Evolutionary conservation across 2,113 vertebrate genomes (phyloP).

Genomic region (Pterocles gutturalis): DNA sequence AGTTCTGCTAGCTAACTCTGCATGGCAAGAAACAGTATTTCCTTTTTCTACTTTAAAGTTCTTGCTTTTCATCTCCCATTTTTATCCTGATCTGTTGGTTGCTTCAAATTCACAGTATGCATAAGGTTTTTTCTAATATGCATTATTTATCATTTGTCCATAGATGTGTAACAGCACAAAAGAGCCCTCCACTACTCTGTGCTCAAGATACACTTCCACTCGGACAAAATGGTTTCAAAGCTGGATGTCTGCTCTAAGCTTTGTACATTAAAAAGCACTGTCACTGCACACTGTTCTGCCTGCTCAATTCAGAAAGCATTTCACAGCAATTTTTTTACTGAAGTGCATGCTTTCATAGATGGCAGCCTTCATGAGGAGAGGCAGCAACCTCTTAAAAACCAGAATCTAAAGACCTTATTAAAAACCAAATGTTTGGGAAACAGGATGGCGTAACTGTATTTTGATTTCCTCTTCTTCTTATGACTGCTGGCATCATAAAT

Average conservation of each 20-base stretch:
- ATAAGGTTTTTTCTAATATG: background rate
- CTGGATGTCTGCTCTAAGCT: background rate
- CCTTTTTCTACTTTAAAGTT: background rate
- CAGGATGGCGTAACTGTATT: background rate
- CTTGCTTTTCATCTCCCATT: background rate
- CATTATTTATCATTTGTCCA: background rate
- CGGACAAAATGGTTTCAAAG: background rate
- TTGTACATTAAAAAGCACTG: background rate
- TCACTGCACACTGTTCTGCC: background rate
- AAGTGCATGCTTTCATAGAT: background rate
- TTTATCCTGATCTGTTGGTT: background rate
- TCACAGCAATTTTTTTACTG: background rate
- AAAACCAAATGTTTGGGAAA: accelerated
- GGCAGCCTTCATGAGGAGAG: background rate
- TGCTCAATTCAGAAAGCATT: background rate
- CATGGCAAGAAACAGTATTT: background rate
- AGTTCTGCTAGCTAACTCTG: background rate
- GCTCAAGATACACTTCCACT: background rate
- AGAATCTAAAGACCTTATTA: background rate
- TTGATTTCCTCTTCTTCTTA: background rate
- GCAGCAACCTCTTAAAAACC: background rate
- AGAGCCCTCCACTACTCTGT: background rate
- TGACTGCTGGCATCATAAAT: background rate
- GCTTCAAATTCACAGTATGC: background rate
- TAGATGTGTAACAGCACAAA: background rate